Percentiles rank a stretch among this genome's conserved stretches.
Evolutionary conservation across 2,888 invertebrate species (phyloP).

Genomic region (Chesias legatella): DNA sequence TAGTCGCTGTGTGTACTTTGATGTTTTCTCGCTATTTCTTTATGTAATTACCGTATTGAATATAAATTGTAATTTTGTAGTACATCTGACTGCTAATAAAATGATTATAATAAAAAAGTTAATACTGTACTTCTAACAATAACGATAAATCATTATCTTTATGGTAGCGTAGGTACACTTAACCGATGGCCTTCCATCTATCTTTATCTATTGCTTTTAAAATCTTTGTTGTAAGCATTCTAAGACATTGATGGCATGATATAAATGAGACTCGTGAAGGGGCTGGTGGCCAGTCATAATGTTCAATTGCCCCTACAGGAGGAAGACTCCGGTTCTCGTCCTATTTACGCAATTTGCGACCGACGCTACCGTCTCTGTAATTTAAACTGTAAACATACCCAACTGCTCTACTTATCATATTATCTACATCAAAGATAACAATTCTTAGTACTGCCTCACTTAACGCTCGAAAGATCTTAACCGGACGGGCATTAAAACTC

Average conservation of each 20-base stretch:
- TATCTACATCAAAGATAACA: conserved; percentile 44
- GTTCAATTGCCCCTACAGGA: conserved; percentile 38
- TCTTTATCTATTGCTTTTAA: conserved; percentile 17
- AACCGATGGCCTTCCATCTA: conserved; percentile 25
- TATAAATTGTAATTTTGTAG: conserved; percentile 1
- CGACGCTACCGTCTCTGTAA: conserved; percentile 46
- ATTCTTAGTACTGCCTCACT: conserved; percentile 18
- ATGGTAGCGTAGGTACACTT: conserved; percentile 18
- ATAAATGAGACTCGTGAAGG: conserved; percentile 38
- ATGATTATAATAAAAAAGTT: conserved; percentile 14
- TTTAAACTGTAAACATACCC: conserved; percentile 46
- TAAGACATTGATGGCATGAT: conserved; percentile 35
- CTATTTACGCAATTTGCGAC: conserved; percentile 54
- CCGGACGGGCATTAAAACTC: conserved; percentile 31
- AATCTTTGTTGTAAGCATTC: conserved; percentile 22
- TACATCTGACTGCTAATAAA: conserved; percentile 1
- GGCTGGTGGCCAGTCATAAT: conserved; percentile 27
- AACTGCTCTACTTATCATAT: conserved; percentile 43
- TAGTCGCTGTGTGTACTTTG: conserved; percentile 1
- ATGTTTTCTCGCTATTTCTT: conserved; percentile 5
- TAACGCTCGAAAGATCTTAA: conserved; percentile 31
- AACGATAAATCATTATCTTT: conserved; percentile 25
- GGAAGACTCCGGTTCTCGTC: conserved; percentile 41
- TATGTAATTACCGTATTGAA: conserved; percentile 9
- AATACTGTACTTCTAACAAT: conserved; percentile 8